Evolutionary conservation across 2,113 vertebrate genomes (phyloP), one percentile per base, ranked within the genome.

Genomic region (Donacobius atricapilla): DNA sequence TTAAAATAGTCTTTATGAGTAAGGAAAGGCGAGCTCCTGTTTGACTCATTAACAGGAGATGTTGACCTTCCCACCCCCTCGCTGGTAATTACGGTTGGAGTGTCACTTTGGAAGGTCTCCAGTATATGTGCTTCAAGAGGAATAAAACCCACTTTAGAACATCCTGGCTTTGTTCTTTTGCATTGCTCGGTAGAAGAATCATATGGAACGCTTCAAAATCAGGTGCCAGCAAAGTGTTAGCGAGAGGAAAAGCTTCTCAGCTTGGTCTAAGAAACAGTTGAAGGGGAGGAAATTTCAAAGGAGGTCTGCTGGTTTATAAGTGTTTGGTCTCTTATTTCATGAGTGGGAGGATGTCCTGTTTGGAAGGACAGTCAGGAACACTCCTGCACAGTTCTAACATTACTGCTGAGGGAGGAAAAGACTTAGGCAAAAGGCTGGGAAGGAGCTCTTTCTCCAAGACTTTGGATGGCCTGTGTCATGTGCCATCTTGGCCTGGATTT

Each of bases 21-120:
- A 80, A 90, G 85, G 94, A 57, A 77, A 86, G 63, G 31, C 12
- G 16, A 57, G 40, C 82, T 93, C 1, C 85, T 94, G 85, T 88
- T 90, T 79, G 68, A 83, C 88, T 94, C 82, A 76, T 70, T 94
- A 94, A 50, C 63, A 61, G 92, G 82, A 89, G 94, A 64, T 83
- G 85, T 30, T 96, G 94, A 94, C 88, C 92, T 96, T 94, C 79
- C 85, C 56, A 77, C 79, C 88, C 51, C 47, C 88, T 90, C 13
- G 0, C 54, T 87, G 77, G 35, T 93, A 88, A 92, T 95, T 93
- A 53, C 24, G 8, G 78, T 47, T 69, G 40, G 71, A 51, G 77
- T 80, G 50, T 94, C 68, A 53, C 11, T 86, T 92, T 93, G 88
- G 88, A 93, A 95, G 39, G 42, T 56, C 30, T 94, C 90, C 83